These are phyloP conservation scores for Paramuricea clavata DNA, from an alignment of 92 coral and sea anemone genomes.

Conservation along the genomic window DNA sequence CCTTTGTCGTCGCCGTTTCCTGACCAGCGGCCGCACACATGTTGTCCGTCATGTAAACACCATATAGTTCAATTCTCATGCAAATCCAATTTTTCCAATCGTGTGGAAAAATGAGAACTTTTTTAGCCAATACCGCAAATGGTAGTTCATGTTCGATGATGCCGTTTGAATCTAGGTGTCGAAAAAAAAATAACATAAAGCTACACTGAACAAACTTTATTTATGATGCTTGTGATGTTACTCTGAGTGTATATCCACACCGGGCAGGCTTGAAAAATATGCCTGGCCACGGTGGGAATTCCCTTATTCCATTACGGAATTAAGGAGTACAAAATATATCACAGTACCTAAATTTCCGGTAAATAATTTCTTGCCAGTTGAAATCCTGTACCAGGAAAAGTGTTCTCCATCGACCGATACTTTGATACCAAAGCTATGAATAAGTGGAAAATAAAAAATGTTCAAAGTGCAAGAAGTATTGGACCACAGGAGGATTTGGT, in stretches of 20 bases:
- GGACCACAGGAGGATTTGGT: no score
- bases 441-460: no score
- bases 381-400: conserved; percentile 81
- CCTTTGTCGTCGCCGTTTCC: conserved; percentile 44
- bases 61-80: conserved; percentile 86
- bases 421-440: conserved; percentile 75
- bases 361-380: conserved; percentile 65
- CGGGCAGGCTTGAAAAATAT: no score
- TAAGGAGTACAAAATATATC: not conserved
- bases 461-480: no score
- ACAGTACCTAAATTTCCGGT: conserved; percentile 75
- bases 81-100: conserved; percentile 84
- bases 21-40: conserved; percentile 80
- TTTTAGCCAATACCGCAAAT: conserved; percentile 81
- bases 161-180: conserved; percentile 74
- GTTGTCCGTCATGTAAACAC: conserved; percentile 76
- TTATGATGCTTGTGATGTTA: no score
- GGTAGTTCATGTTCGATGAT: conserved; percentile 69
- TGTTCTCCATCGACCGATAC: conserved; percentile 74
- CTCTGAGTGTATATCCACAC: no score
- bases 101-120: conserved; percentile 75
- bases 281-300: no score
- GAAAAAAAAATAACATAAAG: not conserved
- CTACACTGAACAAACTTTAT: not conserved
- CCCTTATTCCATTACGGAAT: no score